Conservation (phyloP, 2,797 vertebrate species). For the Pseudocheirus occidentalis region DNA sequence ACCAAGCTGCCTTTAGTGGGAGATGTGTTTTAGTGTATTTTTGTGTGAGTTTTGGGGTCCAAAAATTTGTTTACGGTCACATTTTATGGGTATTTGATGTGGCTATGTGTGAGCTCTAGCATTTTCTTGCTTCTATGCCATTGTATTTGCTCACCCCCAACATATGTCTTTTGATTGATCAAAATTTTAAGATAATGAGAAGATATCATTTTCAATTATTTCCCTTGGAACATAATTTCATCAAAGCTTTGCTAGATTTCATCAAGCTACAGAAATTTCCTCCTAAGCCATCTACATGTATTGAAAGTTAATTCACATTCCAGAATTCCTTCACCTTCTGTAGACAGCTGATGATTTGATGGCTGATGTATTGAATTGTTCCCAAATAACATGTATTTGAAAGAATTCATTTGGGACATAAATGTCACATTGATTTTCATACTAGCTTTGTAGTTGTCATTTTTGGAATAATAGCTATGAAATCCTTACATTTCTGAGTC, state of each 20-base stretch:
- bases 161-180: not conserved
- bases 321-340: not conserved
- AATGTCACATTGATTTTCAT: slow-evolving; percentile 55
- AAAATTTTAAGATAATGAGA: not conserved
- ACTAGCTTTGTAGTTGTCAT: not conserved
- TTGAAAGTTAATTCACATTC: not conserved
- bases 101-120: too few species aligned
- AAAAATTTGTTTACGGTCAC: too few species aligned
- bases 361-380: slow-evolving; percentile 40
- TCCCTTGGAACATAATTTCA: not conserved
- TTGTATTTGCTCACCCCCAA: too few species aligned
- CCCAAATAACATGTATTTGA: slow-evolving; percentile 33
- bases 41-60: too few species aligned
- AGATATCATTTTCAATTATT: not conserved
- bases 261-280: not conserved
- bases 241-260: not conserved
- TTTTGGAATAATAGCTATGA: slow-evolving; percentile 26
- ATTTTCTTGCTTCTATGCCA: too few species aligned
- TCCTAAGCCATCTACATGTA: not conserved
- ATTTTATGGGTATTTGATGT: too few species aligned
- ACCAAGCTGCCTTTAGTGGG: too few species aligned
- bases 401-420: slow-evolving; percentile 56
- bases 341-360: slow-evolving; percentile 38
- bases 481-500: slow-evolving; percentile 31
- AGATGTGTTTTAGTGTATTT: too few species aligned